Percentiles rank a stretch among this genome's conserved stretches.
Evolutionary conservation across 2,113 vertebrate species (phyloP).

Genomic region (Alaudala cheleensis): DNA sequence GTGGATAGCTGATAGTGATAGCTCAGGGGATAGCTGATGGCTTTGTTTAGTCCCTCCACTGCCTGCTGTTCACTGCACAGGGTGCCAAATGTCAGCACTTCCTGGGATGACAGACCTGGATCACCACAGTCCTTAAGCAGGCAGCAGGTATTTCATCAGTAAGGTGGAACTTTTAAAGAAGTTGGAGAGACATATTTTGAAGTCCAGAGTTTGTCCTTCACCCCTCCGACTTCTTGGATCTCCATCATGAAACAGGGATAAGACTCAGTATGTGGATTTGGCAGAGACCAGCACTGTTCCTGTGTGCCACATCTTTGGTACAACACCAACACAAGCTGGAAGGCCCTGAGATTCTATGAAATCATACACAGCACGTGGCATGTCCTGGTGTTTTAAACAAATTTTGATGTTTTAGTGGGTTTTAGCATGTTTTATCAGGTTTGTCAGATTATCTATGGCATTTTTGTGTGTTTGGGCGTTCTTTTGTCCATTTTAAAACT

Average conservation of each 20-base stretch:
- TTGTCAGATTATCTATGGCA: background rate
- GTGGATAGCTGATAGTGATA: background rate
- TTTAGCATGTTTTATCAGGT: background rate
- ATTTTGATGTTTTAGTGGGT: background rate
- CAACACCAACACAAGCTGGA: background rate
- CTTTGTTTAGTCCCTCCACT: background rate
- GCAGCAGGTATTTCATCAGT: background rate
- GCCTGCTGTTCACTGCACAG: background rate
- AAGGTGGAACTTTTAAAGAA: background rate
- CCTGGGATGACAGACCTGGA: background rate
- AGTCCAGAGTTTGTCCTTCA: background rate
- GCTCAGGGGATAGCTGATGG: background rate
- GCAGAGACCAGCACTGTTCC: background rate
- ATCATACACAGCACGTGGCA: rapidly evolving
- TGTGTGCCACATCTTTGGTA: background rate
- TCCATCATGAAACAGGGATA: background rate
- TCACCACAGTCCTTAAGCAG: background rate
- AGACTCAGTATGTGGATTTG: rapidly evolving
- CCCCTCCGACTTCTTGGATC: background rate
- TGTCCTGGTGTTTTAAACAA: background rate
- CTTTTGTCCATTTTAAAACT: background rate
- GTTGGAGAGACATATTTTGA: background rate
- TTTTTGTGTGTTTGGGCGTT: background rate
- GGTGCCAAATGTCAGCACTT: background rate
- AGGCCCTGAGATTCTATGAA: background rate